phyloP scores from a whole-genome alignment of 2,797 vertebrate genomes.

The Darevskia mixta region DNA sequence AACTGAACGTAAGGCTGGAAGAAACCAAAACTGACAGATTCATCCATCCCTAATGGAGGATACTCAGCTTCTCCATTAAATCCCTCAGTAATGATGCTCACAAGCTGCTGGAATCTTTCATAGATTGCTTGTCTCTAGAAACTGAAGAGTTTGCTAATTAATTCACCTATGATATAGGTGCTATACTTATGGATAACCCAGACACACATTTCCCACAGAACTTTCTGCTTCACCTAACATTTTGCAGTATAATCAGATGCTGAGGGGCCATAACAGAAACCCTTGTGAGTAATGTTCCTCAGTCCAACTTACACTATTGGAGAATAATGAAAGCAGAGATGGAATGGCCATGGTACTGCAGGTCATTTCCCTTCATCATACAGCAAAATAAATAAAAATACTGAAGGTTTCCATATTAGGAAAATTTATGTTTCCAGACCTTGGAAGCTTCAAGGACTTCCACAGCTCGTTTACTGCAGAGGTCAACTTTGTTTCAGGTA shows the following conservation, averaged over 20 bases:
- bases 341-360: rapidly evolving
- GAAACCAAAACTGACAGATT: too few species aligned
- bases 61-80: neutral
- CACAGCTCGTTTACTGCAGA: slow-evolving; percentile 55
- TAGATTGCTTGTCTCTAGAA: neutral
- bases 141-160: slow-evolving; percentile 10
- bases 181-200: slow-evolving; percentile 10
- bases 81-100: neutral
- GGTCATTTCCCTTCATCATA: slow-evolving; percentile 25
- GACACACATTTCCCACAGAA: slow-evolving; percentile 15
- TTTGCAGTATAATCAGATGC: slow-evolving; percentile 42
- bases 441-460: slow-evolving; percentile 54
- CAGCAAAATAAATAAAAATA: slow-evolving; percentile 30
- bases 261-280: slow-evolving; percentile 39
- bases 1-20: too few species aligned
- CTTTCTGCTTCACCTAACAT: slow-evolving; percentile 47
- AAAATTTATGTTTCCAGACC: slow-evolving; percentile 36
- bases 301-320: slow-evolving; percentile 34
- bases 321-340: slow-evolving; percentile 42
- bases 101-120: neutral
- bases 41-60: too few species aligned
- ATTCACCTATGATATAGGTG: slow-evolving; percentile 11
- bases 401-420: slow-evolving; percentile 33
- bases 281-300: slow-evolving; percentile 30
- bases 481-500: slow-evolving; percentile 41